Base-by-base conservation (phyloP, 2,888 invertebrate genomes). In the Baccha elongata region DNA sequence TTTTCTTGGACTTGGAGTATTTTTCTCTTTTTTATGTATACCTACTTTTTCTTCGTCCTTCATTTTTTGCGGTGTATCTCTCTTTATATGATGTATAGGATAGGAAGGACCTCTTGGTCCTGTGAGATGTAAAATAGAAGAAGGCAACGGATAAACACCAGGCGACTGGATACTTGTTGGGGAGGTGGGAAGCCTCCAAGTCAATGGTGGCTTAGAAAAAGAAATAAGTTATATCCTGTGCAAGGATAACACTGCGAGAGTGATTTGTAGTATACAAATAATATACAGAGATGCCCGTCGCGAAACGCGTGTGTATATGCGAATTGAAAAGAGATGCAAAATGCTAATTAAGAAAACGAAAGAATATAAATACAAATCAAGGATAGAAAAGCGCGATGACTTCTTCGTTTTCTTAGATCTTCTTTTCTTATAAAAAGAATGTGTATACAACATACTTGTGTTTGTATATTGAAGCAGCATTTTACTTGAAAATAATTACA, bases 311-410 rank as follows among this genome's bases (percentile, higher is more conserved):
- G 60, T 42, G 42, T 48, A 32, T 65, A 52, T 62, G 58, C 55
- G 60, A 74, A 68, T 64, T 68, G 62, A 53, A 74, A 80, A 80
- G 79, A 68, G 79, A 80, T 80, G 79, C 73, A 68, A 80, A 80
- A 80, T 80, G 74, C 79, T 80, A 80, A 80, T 80, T 80, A 80
- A 74, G 68, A 79, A 74, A 80, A 62, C 68, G 74, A 74, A 80
- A 80, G 68, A 80, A 80, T 68, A 60, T n/a, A n/a, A 78, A 48
- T 52, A 52, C 53, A 58, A 55, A 74, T 74, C 73, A 74, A 80
- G 67, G 55, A 74, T 52, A 35, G 40, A 58, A 32, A 53, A 44
- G 26, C 46, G 46, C 65, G 65, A 60, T 60, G 60, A 60, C 60
- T 60, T 58, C 55, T 65, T 48, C 58, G 35, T 65, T 58, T 67